Conservation (phyloP, 1,140 invertebrate genomes). For the Temnothorax curvispinosus region DNA sequence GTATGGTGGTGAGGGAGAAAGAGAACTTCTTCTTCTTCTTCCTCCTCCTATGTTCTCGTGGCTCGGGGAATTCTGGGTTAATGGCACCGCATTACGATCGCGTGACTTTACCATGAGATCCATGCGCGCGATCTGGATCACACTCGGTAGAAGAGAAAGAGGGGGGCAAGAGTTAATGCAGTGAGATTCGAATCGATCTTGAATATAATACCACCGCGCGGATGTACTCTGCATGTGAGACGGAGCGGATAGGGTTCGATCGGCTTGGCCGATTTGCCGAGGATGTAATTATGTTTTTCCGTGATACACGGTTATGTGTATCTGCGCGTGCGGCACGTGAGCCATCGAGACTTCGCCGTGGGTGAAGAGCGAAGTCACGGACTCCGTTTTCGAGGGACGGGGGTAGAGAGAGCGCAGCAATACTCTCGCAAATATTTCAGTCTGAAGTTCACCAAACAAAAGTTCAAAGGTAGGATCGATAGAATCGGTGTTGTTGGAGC, state of each 20-base stretch:
- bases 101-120: constrained; percentile 77
- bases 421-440: not conserved
- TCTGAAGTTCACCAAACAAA: not conserved
- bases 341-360: constrained; percentile 26
- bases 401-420: not conserved
- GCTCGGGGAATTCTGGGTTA: constrained; percentile 81
- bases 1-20: not conserved
- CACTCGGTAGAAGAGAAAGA: not conserved
- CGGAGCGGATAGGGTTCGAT: constrained; percentile 52
- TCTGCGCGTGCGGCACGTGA: constrained; percentile 53
- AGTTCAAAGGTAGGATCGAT: constrained; percentile 24
- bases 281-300: constrained; percentile 52
- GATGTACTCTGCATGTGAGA: constrained; percentile 40
- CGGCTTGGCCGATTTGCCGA: constrained; percentile 50
- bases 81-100: constrained; percentile 81
- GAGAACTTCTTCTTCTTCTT: not conserved
- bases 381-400: not conserved
- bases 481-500: not conserved
- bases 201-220: constrained; percentile 53
- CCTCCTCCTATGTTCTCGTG: constrained; percentile 63
- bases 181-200: constrained; percentile 60
- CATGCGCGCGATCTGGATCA: constrained; percentile 69
- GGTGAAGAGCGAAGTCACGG: constrained; percentile 35
- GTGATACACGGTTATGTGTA: constrained; percentile 32
- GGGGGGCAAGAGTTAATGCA: constrained; percentile 15